Percentiles rank a stretch among this genome's conserved stretches.
phyloP scores from a whole-genome alignment of 1,140 invertebrate species.

The Drosophila ficusphila region DNA sequence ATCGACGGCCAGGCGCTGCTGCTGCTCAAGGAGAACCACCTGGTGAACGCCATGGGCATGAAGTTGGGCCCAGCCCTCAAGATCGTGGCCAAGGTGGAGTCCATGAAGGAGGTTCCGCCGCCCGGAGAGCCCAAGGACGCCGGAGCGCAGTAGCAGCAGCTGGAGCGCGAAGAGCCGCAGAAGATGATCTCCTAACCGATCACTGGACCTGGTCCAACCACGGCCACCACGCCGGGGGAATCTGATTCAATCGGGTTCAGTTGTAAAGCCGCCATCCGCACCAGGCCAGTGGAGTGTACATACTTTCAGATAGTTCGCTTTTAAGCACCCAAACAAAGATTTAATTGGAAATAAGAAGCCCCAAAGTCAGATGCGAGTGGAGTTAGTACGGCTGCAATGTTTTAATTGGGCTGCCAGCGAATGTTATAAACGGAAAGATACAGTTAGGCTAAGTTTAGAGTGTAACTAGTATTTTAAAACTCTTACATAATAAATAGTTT shows the following conservation, averaged over 20 bases:
- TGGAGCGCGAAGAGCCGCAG: not conserved
- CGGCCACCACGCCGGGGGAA: not conserved
- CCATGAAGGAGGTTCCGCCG: conserved; percentile 72
- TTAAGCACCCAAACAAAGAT: not conserved
- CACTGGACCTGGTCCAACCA: not conserved
- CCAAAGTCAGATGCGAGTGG: not conserved
- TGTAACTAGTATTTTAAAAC: conserved; percentile 3
- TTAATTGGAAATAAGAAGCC: not conserved
- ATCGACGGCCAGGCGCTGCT: conserved; percentile 97
- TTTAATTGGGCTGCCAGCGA: conserved; percentile 3
- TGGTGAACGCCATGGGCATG: conserved; percentile 97
- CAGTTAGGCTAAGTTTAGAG: conserved; percentile 3
- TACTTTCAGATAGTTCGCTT: not conserved
- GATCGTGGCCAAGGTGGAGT: conserved; percentile 90
- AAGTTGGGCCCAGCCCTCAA: conserved; percentile 97
- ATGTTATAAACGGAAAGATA: not conserved
- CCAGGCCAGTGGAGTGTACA: conserved; percentile 5
- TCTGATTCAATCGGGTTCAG: conserved; percentile 8
- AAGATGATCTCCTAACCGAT: conserved; percentile 16
- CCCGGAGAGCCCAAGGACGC: conserved; percentile 46
- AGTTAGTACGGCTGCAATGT: not conserved
- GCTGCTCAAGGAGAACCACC: conserved; percentile 96
- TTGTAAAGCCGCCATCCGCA: not conserved
- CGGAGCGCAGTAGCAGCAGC: conserved; percentile 38
- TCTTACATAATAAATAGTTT: not conserved